These are phyloP conservation scores for Halichoerus grypus DNA, from an alignment of 2,113 vertebrate genomes.

Conservation along the genomic window DNA sequence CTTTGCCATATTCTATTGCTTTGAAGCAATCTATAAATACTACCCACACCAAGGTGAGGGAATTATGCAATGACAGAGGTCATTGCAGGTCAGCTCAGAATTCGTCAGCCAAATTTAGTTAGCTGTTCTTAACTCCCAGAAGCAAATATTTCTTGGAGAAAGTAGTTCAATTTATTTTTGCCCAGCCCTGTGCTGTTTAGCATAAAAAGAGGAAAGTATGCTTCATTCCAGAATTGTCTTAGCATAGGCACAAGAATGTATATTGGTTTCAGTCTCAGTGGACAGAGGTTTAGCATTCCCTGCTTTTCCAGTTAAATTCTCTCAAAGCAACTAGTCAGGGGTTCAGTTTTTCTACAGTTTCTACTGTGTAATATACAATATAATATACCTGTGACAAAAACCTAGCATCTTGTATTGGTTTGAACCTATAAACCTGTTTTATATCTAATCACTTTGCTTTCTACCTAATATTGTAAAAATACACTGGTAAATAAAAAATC, in stretches of 20 bases:
- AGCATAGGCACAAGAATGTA: background rate
- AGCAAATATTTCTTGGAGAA: slow-evolving; percentile 10
- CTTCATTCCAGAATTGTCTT: background rate
- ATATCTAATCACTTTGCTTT: background rate
- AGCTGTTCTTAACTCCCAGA: background rate
- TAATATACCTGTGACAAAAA: background rate
- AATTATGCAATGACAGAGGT: background rate
- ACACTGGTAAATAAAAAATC: background rate
- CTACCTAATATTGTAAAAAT: background rate
- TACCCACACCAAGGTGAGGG: background rate
- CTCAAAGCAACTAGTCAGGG: background rate
- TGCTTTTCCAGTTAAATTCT: background rate
- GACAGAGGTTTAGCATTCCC: background rate
- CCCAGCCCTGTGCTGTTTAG: background rate
- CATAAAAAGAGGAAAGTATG: background rate
- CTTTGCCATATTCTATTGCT: background rate
- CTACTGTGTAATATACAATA: background rate
- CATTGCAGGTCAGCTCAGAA: background rate
- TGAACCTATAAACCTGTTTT: background rate
- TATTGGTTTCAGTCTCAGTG: background rate
- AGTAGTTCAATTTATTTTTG: background rate
- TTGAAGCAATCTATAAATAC: background rate
- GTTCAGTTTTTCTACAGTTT: background rate
- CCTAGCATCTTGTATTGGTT: background rate
- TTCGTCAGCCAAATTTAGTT: background rate